Percentiles rank a stretch among this genome's conserved stretches.
Conservation (phyloP, 2,113 vertebrate species). For the Phylloscopus trochilus region DNA sequence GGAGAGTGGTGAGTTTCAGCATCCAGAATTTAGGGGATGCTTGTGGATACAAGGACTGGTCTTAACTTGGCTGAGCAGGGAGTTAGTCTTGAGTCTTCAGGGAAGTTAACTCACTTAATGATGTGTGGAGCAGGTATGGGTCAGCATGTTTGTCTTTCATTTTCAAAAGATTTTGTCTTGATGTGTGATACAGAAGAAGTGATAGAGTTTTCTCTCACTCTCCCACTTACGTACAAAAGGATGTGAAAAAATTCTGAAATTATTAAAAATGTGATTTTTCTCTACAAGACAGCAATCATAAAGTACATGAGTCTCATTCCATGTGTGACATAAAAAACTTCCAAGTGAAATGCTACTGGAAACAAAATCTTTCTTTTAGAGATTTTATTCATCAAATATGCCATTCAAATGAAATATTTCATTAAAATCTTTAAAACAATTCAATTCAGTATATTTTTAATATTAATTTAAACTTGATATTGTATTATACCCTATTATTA, state of each 20-base stretch:
- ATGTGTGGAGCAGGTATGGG: not conserved
- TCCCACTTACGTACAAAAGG: not conserved
- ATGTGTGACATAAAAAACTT: not conserved
- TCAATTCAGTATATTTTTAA: not conserved
- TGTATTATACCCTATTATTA: not conserved
- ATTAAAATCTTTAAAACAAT: not conserved
- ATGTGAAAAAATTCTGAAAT: not conserved
- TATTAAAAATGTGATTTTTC: not conserved
- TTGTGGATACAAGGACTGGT: not conserved
- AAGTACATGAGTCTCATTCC: not conserved
- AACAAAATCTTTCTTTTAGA: not conserved
- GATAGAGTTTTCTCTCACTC: rapidly evolving
- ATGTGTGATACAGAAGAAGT: not conserved
- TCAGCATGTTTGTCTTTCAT: not conserved
- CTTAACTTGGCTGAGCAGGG: not conserved
- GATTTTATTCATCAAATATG: not conserved
- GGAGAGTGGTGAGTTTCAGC: not conserved
- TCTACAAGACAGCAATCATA: rapidly evolving
- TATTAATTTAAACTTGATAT: not conserved
- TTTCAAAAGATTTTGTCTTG: not conserved
- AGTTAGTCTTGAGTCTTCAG: not conserved
- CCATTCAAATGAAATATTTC: not conserved
- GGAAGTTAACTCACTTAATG: not conserved
- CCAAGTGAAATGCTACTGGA: not conserved
- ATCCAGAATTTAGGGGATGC: not conserved